These are phyloP conservation scores for Azemiops feae DNA, from an alignment of 2,113 vertebrate genomes.

Conservation along the genomic window DNA sequence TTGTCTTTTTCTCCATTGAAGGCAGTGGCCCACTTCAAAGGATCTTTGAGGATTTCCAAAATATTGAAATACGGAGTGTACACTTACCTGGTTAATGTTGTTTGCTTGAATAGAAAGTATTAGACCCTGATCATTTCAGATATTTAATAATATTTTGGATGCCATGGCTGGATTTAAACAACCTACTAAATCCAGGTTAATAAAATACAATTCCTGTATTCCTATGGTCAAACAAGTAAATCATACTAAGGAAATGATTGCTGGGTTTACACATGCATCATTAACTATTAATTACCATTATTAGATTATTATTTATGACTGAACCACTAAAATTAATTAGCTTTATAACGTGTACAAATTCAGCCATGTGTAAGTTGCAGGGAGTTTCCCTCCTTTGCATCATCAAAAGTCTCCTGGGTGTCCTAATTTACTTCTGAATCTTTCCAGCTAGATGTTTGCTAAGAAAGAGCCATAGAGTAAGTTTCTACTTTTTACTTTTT, in stretches of 20 bases:
- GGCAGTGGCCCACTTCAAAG: neutral
- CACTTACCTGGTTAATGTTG: neutral
- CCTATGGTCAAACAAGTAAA: neutral
- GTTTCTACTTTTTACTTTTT: neutral
- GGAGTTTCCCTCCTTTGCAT: neutral
- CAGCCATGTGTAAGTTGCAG: neutral
- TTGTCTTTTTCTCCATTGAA: neutral
- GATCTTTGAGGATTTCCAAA: neutral
- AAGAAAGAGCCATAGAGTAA: neutral
- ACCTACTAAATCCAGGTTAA: neutral
- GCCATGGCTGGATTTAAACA: neutral
- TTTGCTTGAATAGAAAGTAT: neutral
- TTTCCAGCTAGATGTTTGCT: neutral
- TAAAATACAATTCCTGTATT: neutral
- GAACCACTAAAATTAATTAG: neutral
- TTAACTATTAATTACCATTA: neutral
- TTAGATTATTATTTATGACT: neutral
- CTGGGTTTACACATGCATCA: neutral
- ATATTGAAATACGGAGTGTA: neutral
- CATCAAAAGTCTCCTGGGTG: neutral
- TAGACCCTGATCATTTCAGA: neutral
- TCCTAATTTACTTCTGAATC: neutral
- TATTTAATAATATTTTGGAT: neutral
- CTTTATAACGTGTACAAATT: neutral
- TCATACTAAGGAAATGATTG: neutral